Evolutionary conservation across 2,113 vertebrate genomes (phyloP).

Genomic region (Tylochromis polylepis): DNA sequence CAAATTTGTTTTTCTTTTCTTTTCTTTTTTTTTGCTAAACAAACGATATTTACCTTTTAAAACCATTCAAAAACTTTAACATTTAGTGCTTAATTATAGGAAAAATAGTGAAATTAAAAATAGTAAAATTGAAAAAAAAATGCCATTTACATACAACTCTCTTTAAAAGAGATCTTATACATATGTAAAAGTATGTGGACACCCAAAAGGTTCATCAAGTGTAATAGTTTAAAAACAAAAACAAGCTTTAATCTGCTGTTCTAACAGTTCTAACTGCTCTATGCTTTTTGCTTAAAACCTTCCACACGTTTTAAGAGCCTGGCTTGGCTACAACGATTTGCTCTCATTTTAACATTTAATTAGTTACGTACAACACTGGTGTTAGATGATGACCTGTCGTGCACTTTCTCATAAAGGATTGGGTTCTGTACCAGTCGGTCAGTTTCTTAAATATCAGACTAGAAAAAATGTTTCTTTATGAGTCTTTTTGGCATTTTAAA

Average conservation of each 20-base stretch:
- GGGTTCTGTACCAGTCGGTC: background rate
- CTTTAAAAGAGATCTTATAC: background rate
- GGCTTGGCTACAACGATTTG: background rate
- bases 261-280: background rate
- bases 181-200: background rate
- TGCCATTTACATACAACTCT: background rate
- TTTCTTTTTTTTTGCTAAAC: background rate
- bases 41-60: background rate
- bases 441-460: background rate
- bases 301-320: background rate
- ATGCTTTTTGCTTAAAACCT: background rate
- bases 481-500: background rate
- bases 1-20: background rate
- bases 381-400: background rate
- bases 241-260: background rate
- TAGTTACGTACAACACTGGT: background rate
- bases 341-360: background rate
- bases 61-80: background rate
- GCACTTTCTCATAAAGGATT: background rate
- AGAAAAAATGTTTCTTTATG: background rate
- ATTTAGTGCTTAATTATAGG: background rate
- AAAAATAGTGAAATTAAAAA: background rate
- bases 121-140: fast-evolving
- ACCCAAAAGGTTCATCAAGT: background rate
- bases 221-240: background rate